A percentile compares a stretch with the other conserved stretches of the same genome.
Evolutionary conservation across 2,797 vertebrate species (phyloP).

Genomic region (Cyclura pinguis): DNA sequence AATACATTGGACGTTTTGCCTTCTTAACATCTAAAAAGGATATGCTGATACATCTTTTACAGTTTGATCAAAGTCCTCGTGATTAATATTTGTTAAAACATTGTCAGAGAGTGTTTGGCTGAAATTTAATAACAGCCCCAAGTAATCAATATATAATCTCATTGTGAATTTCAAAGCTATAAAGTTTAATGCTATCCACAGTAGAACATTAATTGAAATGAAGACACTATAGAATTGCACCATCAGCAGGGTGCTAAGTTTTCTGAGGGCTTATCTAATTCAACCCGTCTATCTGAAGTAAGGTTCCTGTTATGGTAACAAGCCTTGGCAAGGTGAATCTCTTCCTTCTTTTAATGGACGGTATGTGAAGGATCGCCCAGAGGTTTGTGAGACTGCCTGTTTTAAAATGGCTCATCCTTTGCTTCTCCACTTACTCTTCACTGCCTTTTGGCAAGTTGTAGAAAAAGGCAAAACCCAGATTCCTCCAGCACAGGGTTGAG

Average conservation of each 20-base stretch:
- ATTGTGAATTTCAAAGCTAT: conserved; percentile 63
- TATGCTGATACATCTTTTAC: conserved; percentile 61
- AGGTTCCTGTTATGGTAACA: neutral
- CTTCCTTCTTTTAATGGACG: neutral
- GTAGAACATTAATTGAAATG: conserved; percentile 66
- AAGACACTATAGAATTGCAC: conserved; percentile 17
- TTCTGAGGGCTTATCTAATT: conserved; percentile 19
- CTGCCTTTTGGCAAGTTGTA: neutral
- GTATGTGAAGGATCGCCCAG: neutral
- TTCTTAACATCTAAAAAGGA: conserved; percentile 53
- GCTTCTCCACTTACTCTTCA: no score
- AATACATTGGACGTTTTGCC: conserved; percentile 55
- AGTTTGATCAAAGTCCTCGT: conserved; percentile 58
- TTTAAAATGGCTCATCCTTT: neutral
- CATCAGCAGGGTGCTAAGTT: conserved; percentile 7
- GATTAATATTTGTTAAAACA: conserved; percentile 67
- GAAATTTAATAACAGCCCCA: conserved; percentile 65
- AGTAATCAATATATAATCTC: conserved; percentile 76
- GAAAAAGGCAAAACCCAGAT: neutral
- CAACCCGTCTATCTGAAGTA: neutral
- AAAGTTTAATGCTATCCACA: conserved; percentile 54
- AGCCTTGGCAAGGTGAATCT: neutral
- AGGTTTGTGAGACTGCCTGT: neutral
- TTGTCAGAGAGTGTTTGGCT: conserved; percentile 49
- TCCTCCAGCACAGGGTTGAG: neutral